Percentiles rank a stretch among this genome's conserved stretches.
These are phyloP conservation scores for Eulemur macaco DNA, from an alignment of 2,113 vertebrate genomes.

Conservation along the genomic window DNA sequence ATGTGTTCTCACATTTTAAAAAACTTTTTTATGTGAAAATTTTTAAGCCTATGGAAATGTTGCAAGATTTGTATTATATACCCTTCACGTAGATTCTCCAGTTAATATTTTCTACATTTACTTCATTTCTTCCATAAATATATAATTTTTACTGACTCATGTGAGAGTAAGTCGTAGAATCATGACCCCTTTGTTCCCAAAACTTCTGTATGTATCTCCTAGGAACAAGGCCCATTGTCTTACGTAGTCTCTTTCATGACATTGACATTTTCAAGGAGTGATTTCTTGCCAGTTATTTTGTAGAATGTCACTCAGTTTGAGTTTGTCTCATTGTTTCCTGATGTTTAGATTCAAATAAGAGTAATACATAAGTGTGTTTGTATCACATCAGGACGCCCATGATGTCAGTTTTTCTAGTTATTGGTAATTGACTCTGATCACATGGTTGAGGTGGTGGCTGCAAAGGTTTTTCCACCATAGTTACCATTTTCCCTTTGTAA, in stretches of 20 bases:
- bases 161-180: conserved; percentile 23
- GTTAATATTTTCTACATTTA: neutral
- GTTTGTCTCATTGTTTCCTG: neutral
- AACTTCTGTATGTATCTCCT: neutral
- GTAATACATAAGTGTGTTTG: neutral
- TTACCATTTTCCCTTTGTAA: conserved; percentile 29
- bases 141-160: neutral
- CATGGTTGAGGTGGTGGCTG: neutral
- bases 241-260: neutral
- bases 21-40: neutral
- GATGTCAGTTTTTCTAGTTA: neutral
- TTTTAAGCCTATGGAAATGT: neutral
- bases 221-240: neutral
- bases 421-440: neutral
- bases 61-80: neutral
- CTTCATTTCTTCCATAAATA: neutral
- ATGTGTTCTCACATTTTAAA: neutral
- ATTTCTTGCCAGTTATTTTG: neutral
- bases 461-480: neutral
- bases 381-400: neutral
- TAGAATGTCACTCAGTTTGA: neutral
- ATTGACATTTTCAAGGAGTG: neutral
- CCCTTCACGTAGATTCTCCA: neutral
- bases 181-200: neutral
- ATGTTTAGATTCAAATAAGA: neutral